Base-by-base conservation (phyloP, 1,140 invertebrate species). In the Scaptomyza montana region DNA sequence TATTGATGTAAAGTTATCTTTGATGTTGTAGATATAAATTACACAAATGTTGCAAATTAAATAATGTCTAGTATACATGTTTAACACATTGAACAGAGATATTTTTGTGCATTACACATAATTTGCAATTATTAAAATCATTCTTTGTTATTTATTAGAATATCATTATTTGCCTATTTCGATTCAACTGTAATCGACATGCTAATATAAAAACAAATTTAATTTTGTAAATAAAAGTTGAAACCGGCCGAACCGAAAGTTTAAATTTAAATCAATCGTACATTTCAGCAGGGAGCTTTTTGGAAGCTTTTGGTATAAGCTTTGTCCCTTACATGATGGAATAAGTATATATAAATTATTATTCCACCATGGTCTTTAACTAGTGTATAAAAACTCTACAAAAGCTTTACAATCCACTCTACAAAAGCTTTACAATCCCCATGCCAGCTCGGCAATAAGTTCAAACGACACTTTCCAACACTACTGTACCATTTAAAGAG, bases 211-310 rank as follows among this genome's bases (percentile, higher is more conserved):
- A 78, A 74, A 55, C 16, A 61, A 55, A 82, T 89, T 79, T 89
- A 78, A 82, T 87, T 86, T 86, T 86, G 84, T 86, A 86, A 86
- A 86, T 86, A 86, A 86, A 86, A 78, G 79, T 87, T 76, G 74
- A 87, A 86, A 87, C 74, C 75, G 72, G 69, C 12, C n/a, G 19
- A 39, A 33, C 3, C 21, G 21, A 28, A 39, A 7, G 50, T 78
- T 70, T 72, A 4, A 45, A n/a, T 53, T 57, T 1, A 5, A 3
- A 8, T 9, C 6, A 73, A 33, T 6, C 16, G 9, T 10, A 6
- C 19, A 16, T 39, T 45, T 25, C 21, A 25, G 21, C 21, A 8
- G 10, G 10, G 4, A 28, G 39, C 41, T 45, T 46, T 33, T 12
- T 9, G 36, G 43, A 36, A 67, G 64, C 64, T 67, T 30, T 8